A percentile compares a stretch with the other conserved stretches of the same genome.
Evolutionary conservation across 2,888 invertebrate species (phyloP).

Genomic region (Zelleria hepariella): DNA sequence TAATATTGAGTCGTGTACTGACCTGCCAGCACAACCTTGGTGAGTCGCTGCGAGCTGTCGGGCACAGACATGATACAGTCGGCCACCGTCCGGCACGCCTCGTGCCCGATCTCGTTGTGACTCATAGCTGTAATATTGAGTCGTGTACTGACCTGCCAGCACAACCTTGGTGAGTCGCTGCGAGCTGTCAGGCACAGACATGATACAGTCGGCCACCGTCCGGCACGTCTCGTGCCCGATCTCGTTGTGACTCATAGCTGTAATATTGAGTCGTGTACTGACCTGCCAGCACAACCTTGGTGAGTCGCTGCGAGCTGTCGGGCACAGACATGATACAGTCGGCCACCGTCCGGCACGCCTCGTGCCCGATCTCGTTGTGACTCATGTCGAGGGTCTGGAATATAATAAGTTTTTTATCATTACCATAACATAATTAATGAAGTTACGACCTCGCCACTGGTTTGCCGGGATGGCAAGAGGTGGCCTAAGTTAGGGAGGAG

Average conservation of each 20-base stretch:
- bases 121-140: no score
- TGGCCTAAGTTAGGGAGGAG: no score
- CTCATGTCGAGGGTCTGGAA: conserved; percentile 75
- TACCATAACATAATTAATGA: no score
- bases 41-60: conserved; percentile 28
- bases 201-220: conserved; percentile 41
- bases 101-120: conserved; percentile 87
- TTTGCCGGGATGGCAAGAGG: no score
- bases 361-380: conserved; percentile 82
- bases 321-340: conserved; percentile 33
- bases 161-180: conserved; percentile 40
- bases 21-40: conserved; percentile 49
- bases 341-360: conserved; percentile 73
- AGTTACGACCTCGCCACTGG: not conserved
- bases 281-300: conserved; percentile 49
- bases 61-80: conserved; percentile 34
- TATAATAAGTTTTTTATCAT: no score
- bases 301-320: conserved; percentile 28
- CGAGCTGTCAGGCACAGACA: conserved; percentile 23
- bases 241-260: no score
- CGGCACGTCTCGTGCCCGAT: conserved; percentile 80
- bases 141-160: conserved; percentile 35
- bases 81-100: conserved; percentile 73
- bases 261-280: conserved; percentile 12
- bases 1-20: conserved; percentile 12